Evolutionary conservation across 2,113 vertebrate species (phyloP).

Genomic region (Ginglymostoma cirratum): DNA sequence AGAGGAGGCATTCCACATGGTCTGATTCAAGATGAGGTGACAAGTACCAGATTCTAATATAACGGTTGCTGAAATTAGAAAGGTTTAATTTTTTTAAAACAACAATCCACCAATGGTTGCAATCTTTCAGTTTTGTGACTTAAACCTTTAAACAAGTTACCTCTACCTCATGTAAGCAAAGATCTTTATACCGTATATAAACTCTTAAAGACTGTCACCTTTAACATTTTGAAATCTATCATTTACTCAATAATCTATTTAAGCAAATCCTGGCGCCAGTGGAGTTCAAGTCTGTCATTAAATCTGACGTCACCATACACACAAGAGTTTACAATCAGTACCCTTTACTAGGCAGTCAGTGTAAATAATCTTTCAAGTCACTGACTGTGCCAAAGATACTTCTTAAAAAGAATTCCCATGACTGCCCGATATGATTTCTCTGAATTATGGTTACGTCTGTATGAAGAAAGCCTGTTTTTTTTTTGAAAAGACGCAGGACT

Average conservation of each 20-base stretch:
- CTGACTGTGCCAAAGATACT: slow-evolving; percentile 37
- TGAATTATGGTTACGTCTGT: slow-evolving; percentile 1
- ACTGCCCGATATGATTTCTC: not conserved
- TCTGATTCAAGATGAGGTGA: not conserved
- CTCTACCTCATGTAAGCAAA: not conserved
- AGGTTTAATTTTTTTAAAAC: not conserved
- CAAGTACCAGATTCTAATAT: not conserved
- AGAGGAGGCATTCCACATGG: not conserved
- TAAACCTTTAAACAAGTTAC: slow-evolving; percentile 33
- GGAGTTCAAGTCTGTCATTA: slow-evolving; percentile 42
- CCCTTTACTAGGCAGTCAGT: slow-evolving; percentile 11
- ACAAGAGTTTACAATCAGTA: slow-evolving; percentile 46
- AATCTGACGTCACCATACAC: slow-evolving; percentile 46
- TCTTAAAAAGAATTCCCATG: slow-evolving; percentile 9
- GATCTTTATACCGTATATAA: slow-evolving; percentile 3
- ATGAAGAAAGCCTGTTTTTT: not conserved
- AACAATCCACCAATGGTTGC: not conserved
- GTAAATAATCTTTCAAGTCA: slow-evolving; percentile 43
- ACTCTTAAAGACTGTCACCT: not conserved
- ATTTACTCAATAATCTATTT: slow-evolving; percentile 29
- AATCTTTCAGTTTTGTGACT: not conserved
- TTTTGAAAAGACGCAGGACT: not conserved
- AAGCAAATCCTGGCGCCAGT: slow-evolving; percentile 38
- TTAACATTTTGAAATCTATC: slow-evolving; percentile 30
- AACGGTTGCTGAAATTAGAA: not conserved